Base-by-base conservation (phyloP, 2,113 vertebrate species). In the Nesogale talazaci region DNA sequence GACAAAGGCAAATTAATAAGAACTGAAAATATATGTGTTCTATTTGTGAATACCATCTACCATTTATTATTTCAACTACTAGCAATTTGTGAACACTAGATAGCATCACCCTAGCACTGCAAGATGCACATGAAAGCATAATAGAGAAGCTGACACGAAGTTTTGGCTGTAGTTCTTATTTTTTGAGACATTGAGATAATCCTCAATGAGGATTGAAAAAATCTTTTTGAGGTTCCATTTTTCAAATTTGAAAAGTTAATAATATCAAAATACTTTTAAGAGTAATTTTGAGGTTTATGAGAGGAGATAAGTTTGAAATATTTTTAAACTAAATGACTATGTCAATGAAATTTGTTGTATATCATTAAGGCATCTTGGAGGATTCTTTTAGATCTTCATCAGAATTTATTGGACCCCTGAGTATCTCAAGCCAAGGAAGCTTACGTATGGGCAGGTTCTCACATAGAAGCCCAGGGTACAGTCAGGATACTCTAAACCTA, bases 341-440 rank as follows among this genome's bases (percentile, higher is more conserved):
- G 15, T 75, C 67, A 84, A 16, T 75, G 69, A 83, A 56, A 52
- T 12, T 25, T 9, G 91, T 67, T 83, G 40, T 2, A 27, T 82
- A 82, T 84, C 19, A 2, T 90, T 4, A 40, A 12, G 4, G 15
- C 89, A 77, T 6, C 12, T 52, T 56, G 84, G 15, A 22, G 25
- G 14, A 93, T 34, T 85, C 25, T 34, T 91, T 86, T 79, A 15
- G 31, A 57, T 63, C 6, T 94, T 83, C 52, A 80, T 81, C 17
- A 38, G 57, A 89, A 87, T 29, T 91, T 81, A 76, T 52, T 87
- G 19, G 34, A 20, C 34, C 22, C 11, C 25, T 72, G 0, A 2
- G 20, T 46, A 61, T 22, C 27, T 70, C 31, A 76, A 27, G 2
- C 6, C 67, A 69, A 80, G 70, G 2, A 94, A 79, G 3, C 29